phyloP scores from a whole-genome alignment of 1,140 invertebrate genomes.

The Camponotus pennsylvanicus region DNA sequence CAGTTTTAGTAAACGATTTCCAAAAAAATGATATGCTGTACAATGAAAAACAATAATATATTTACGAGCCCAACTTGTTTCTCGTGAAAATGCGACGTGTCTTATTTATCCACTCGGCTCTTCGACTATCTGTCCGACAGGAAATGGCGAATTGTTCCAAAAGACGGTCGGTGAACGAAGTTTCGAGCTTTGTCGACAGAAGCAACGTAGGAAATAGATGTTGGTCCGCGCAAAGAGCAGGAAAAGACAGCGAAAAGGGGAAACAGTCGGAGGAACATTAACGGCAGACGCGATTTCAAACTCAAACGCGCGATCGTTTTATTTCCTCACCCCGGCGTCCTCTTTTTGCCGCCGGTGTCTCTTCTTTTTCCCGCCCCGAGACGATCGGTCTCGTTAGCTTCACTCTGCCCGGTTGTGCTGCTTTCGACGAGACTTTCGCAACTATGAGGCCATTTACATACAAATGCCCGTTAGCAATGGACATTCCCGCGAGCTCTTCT shows the following conservation, averaged over 20 bases:
- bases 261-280: constrained; percentile 59
- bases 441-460: constrained; percentile 75
- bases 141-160: constrained; percentile 25
- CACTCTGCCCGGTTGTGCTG: constrained; percentile 40
- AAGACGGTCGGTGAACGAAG: constrained; percentile 41
- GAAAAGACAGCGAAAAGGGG: constrained; percentile 53
- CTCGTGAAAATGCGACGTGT: background rate
- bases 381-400: constrained; percentile 76
- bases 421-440: constrained; percentile 66
- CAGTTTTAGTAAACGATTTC: background rate
- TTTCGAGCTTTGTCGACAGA: constrained; percentile 59
- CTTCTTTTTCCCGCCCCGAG: constrained; percentile 60
- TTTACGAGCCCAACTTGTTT: background rate
- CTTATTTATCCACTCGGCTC: constrained; percentile 32
- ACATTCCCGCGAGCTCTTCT: constrained; percentile 71
- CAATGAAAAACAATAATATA: constrained; percentile 16
- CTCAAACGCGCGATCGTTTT: constrained; percentile 66
- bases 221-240: constrained; percentile 43
- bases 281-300: constrained; percentile 69
- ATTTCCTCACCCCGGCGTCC: constrained; percentile 27
- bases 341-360: constrained; percentile 59
- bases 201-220: constrained; percentile 58
- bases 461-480: constrained; percentile 74
- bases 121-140: constrained; percentile 17
- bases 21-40: background rate